Base-by-base conservation (phyloP, 1,140 invertebrate genomes). In the Anastrepha obliqua region DNA sequence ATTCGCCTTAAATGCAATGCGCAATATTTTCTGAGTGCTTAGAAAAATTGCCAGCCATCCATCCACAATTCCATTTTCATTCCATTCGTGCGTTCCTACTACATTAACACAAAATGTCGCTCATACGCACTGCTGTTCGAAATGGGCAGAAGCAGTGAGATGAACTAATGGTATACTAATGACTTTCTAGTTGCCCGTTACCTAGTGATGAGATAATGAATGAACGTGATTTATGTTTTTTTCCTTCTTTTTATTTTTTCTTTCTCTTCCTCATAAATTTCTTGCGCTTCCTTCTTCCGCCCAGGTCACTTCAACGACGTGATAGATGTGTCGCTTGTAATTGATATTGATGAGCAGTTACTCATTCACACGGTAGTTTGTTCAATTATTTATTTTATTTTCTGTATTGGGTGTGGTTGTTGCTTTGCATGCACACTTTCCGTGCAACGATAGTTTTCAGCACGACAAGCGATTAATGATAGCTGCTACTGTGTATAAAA, bases 211-310 rank as follows among this genome's bases (percentile, higher is more conserved):
- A 17, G 47, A 9, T 51, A 85, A 85, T 55, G 39, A 11, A 85
- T 59, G 78, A 85, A 85, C 78, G 47, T 85, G 78, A 85, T 55
- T 51, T 20, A 51, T n/a, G n/a, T 85, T 85, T 59, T 55, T 44
- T 5, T 9, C 78, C 15, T 47, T 85, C 44, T 51, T 9, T 78
- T 78, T 17, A 78, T n/a, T 85, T 29, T 67, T 3, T 3, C 13
- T 67, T 67, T 39, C 39, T 13, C 64, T 67, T 67, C 64, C 64
- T 20, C 64, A 67, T 39, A 29, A 39, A 11, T 55, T 55, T 8
- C 13, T 42, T 39, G 6, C n/a, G n/a, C n/a, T 67, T 42, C 9
- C 64, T 20, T 29, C 29, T 67, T 67, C 7, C 13, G 29, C 39
- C 8, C 4, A 20, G 20, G 29, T 67, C 7, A 11, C 51, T 55